Percentiles rank a stretch among this genome's conserved stretches.
These are phyloP conservation scores for Grallaria varia DNA, from an alignment of 2,113 vertebrate species.

Conservation along the genomic window DNA sequence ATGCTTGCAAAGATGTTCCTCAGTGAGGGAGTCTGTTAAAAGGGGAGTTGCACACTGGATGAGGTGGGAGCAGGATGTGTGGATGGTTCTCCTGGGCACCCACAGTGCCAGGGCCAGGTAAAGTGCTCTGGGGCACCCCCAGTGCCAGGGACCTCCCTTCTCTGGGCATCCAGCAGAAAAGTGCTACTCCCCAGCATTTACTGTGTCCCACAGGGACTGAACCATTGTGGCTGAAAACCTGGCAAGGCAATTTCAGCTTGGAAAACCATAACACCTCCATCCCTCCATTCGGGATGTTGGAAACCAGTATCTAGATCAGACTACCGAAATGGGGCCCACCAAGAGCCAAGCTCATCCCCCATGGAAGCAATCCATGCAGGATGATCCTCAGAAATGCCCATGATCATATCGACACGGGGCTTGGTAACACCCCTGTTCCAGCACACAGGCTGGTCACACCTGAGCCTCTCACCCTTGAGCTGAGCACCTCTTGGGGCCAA, in stretches of 20 bases:
- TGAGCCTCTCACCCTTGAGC: background rate
- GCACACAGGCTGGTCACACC: background rate
- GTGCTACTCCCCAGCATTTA: background rate
- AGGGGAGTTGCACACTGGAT: background rate
- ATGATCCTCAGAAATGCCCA: background rate
- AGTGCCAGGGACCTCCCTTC: background rate
- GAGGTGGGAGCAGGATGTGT: background rate
- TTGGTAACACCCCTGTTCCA: no score
- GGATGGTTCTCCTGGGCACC: background rate
- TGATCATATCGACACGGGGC: fast-evolving
- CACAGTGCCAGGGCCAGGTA: background rate
- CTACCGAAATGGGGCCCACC: fast-evolving
- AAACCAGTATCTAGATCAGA: background rate
- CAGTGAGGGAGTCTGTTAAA: background rate
- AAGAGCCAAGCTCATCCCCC: background rate
- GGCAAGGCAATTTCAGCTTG: background rate
- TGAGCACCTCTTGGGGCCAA: background rate
- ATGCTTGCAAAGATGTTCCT: background rate
- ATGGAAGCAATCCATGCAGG: background rate
- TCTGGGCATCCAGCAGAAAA: background rate
- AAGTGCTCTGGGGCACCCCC: background rate
- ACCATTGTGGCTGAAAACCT: background rate
- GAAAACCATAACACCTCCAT: background rate
- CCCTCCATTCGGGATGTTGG: background rate
- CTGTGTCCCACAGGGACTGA: fast-evolving